Percentiles rank a stretch among this genome's conserved stretches.
phyloP scores from a whole-genome alignment of 2,113 vertebrate species.

The Gallinago undulata region DNA sequence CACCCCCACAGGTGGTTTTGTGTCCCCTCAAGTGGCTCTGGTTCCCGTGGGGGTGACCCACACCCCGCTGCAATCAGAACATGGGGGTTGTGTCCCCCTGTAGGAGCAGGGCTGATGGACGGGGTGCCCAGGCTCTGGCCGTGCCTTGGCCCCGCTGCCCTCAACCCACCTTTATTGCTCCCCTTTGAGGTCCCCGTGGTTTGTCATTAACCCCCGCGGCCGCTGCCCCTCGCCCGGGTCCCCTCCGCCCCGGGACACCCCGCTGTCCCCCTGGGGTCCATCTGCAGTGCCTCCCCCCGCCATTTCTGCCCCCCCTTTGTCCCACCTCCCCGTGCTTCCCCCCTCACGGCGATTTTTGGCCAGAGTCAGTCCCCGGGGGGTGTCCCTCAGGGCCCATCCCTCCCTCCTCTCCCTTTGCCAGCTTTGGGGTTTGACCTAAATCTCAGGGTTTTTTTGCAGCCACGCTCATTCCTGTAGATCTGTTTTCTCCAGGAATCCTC shows the following conservation, averaged over 20 bases:
- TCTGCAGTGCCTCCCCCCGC: too few relatives aligned
- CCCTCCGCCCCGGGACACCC: too few relatives aligned
- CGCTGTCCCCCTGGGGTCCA: not conserved
- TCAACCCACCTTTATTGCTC: not conserved
- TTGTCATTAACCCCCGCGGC: not conserved
- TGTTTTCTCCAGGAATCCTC: not conserved
- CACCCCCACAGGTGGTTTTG: not conserved
- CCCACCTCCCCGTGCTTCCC: not conserved
- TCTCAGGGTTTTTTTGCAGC: not conserved
- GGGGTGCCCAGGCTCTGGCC: not conserved
- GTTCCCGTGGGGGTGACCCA: not conserved
- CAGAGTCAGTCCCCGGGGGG: too few relatives aligned
- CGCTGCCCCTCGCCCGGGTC: too few relatives aligned
- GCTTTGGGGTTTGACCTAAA: not conserved
- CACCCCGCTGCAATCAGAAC: not conserved
- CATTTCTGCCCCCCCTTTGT: not conserved
- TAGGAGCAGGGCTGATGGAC: not conserved
- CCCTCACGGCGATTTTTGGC: not conserved
- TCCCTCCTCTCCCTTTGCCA: accelerated
- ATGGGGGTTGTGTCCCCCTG: accelerated
- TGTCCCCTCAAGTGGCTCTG: not conserved
- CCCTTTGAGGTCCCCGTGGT: not conserved
- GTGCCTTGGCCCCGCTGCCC: not conserved
- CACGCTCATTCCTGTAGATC: accelerated
- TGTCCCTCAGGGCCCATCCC: not conserved